These are phyloP conservation scores for Andrena bucephala DNA, from an alignment of 2,888 invertebrate genomes.

Conservation along the genomic window DNA sequence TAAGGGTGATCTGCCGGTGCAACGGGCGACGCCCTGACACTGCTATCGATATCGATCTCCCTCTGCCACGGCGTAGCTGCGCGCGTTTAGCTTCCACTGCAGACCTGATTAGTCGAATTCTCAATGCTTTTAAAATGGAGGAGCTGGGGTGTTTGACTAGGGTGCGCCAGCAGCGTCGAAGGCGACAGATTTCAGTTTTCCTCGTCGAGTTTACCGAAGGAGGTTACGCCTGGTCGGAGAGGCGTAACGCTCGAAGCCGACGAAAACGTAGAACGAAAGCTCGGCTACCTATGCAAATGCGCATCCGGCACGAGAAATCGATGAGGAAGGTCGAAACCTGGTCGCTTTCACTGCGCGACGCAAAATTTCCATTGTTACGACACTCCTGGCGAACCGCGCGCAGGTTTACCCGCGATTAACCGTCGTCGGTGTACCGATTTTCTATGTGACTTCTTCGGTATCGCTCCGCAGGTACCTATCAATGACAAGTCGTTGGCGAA, in stretches of 20 bases:
- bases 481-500: background rate
- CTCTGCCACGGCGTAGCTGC: background rate
- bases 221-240: background rate
- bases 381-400: conserved; percentile 4
- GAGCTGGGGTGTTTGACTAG: too few relatives aligned
- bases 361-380: conserved; percentile 55
- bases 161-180: too few relatives aligned
- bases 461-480: background rate
- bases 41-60: conserved; percentile 5
- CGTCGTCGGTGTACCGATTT: conserved; percentile 17
- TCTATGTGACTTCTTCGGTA: background rate
- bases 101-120: background rate
- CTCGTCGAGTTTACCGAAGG: background rate
- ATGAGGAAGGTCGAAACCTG: conserved; percentile 31
- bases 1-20: background rate
- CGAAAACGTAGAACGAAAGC: conserved; percentile 43
- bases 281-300: conserved; percentile 25
- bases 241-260: background rate
- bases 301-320: conserved; percentile 33
- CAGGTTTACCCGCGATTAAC: conserved; percentile 17
- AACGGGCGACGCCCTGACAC: background rate
- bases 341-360: conserved; percentile 52
- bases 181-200: background rate
- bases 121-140: background rate
- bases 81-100: background rate